Base-by-base conservation (phyloP, 1,140 invertebrate genomes). In the Telenomus remus region DNA sequence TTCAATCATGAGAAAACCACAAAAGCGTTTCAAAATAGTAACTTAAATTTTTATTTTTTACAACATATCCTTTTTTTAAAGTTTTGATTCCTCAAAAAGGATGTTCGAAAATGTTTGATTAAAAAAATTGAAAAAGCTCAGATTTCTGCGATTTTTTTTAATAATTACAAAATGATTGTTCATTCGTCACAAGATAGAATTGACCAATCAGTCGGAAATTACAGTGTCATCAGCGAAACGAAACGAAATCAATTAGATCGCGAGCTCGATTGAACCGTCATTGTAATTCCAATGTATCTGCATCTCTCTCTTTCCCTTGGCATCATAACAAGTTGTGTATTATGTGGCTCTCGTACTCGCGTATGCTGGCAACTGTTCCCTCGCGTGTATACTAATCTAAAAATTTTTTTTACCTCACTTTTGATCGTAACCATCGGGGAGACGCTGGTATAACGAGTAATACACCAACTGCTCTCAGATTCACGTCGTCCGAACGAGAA, bases 401-500 rank as follows among this genome's bases (percentile, higher is more conserved):
- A 44, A 39, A 55, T 1, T 39, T 42, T 61, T 54, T 66, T 61
- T 70, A 42, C 54, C 60, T 48, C n/a, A 48, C 51, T 37, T 66
- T 46, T 16, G 27, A 42, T 15, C n/a, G n/a, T n/a, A n/a, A n/a
- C n/a, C n/a, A n/a, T n/a, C 19, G 19, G 19, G 19, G 19, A 27
- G 48, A 39, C 42, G 15, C 39, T 65, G 60, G 59, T 66, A 46
- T 63, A 77, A 77, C 57, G 63, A 77, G 48, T 44, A 11, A 39
- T 44, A 39, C 49, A 77, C 57, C 33, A 50, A 61, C 61, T 56
- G 66, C 54, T 76, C 44, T 48, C 27, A 27, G 64, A 72, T 77
- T 72, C 75, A 60, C 54, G 59, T 77, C 69, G 72, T 71, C 69
- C 59, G 60, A 77, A 72, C 37, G 44, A 27, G 65, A 61, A 76